Evolutionary conservation across 2,797 vertebrate genomes (phyloP), one percentile per base, ranked within the genome.

Genomic region (Enteromius thamalakanensis): DNA sequence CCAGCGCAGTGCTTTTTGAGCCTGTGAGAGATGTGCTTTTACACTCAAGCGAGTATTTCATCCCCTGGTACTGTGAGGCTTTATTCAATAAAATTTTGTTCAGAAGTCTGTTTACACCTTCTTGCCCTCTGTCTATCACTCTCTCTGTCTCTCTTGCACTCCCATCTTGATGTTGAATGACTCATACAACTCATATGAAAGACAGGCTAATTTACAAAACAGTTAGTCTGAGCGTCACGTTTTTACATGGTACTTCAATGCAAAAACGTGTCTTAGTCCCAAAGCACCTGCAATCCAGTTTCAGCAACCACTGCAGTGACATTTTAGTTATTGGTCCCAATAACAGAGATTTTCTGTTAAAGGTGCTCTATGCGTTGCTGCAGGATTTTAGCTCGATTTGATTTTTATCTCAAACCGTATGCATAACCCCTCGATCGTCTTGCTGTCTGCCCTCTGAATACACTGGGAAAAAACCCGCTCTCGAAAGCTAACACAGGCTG

Each of bases 131-230:
- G 49, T 79, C 29, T 74, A 15, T 64, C 64, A 17, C 7, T 67
- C 19, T 76, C 7, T 11, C 42, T 11, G 10, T 58, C 21, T 76
- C 7, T 80, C 64, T 76, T 40, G 55, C 72, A 7, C 45, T 72
- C 47, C 21, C 53, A 29, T 82, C 67, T 81, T 76, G 42, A 34
- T 71, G 29, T 69, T 58, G 34, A 81, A 65, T 69, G 42, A 81
- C 51, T 79, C 65, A 69, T 11, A n/a, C 17, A 23, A 32, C 51
- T 76, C 32, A n/a, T 3, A 69, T 68, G 32, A 68, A 68, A 49
- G 34, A 49, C 9, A 58, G n/a, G 19, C n/a, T 14, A 6, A 60
- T 76, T 60, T 55, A 15, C 53, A 60, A 76, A 76, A 76, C 1
- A 4, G 7, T 17, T 37, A 34, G 11, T 5, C 2, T 37, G 29